Evolutionary conservation across 2,888 invertebrate genomes (phyloP).

Genomic region (Mimachlamys varia): DNA sequence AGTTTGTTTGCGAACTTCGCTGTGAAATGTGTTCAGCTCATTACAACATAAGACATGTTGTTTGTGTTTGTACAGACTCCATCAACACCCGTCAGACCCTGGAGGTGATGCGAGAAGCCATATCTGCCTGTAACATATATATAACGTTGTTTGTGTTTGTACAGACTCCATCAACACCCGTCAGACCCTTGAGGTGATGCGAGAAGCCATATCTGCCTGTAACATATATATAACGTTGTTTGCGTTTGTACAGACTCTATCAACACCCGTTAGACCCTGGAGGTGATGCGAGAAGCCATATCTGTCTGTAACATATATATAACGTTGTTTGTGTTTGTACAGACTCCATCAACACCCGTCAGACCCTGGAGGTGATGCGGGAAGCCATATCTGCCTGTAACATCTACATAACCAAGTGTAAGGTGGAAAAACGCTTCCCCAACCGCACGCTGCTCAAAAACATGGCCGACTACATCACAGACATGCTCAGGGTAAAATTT

Average conservation of each 20-base stretch:
- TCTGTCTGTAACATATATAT: slow-evolving; percentile 93
- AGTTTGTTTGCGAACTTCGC: too few relatives aligned
- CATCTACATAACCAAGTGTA: slow-evolving; percentile 88
- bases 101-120: too few relatives aligned
- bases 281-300: slow-evolving; percentile 93
- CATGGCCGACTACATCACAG: slow-evolving; percentile 91
- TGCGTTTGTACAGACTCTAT: slow-evolving; percentile 87
- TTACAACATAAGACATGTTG: too few relatives aligned
- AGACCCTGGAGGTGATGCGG: slow-evolving; percentile 91
- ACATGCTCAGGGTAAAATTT: slow-evolving; percentile 79
- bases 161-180: too few relatives aligned
- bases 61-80: too few relatives aligned
- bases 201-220: too few relatives aligned
- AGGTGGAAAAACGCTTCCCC: slow-evolving; percentile 81
- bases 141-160: too few relatives aligned
- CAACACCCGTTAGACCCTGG: slow-evolving; percentile 94
- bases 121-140: too few relatives aligned
- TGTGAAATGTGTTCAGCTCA: too few relatives aligned
- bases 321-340: slow-evolving; percentile 77
- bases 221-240: too few relatives aligned
- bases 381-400: slow-evolving; percentile 94
- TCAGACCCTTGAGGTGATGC: too few relatives aligned
- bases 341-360: slow-evolving; percentile 96
- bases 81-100: too few relatives aligned
- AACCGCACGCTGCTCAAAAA: slow-evolving; percentile 89